phyloP scores from a whole-genome alignment of 2,113 vertebrate genomes.

The Cochlearius cochlearius region DNA sequence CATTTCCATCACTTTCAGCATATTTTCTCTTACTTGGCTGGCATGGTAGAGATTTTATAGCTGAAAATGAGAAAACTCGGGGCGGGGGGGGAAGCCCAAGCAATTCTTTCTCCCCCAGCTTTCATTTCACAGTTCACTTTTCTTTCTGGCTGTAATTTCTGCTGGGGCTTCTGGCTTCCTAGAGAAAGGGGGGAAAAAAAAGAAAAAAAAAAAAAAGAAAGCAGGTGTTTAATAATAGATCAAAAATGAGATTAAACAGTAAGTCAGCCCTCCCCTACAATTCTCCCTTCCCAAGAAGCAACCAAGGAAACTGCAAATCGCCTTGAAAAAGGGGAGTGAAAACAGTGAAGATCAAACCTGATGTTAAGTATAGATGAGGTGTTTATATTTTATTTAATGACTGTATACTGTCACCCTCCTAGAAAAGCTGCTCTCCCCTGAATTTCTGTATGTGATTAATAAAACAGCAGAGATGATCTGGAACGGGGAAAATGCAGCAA shows the following conservation, averaged over 20 bases:
- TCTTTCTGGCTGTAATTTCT: not conserved
- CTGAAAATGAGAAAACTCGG: not conserved
- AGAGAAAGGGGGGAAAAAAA: not conserved
- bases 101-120: not conserved
- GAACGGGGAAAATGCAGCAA: not conserved
- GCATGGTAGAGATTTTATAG: not conserved
- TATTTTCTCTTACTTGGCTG: not conserved
- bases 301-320: not conserved
- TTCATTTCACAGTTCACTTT: conserved; percentile 15
- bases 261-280: not conserved
- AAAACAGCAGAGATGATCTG: not conserved
- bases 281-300: not conserved
- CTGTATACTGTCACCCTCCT: not conserved
- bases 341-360: not conserved
- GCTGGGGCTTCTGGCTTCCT: conserved; percentile 8
- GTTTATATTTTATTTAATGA: conserved; percentile 55
- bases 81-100: not conserved
- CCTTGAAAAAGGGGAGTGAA: not conserved
- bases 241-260: conserved; percentile 46
- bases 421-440: not conserved
- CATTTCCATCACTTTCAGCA: not conserved
- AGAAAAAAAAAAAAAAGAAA: not conserved
- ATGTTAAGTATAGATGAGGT: conserved; percentile 18
- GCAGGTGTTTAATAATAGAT: conserved; percentile 53
- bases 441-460: not conserved